Evolutionary conservation across 2,113 vertebrate genomes (phyloP), one percentile per base, ranked within the genome.

Genomic region (Athene noctua): DNA sequence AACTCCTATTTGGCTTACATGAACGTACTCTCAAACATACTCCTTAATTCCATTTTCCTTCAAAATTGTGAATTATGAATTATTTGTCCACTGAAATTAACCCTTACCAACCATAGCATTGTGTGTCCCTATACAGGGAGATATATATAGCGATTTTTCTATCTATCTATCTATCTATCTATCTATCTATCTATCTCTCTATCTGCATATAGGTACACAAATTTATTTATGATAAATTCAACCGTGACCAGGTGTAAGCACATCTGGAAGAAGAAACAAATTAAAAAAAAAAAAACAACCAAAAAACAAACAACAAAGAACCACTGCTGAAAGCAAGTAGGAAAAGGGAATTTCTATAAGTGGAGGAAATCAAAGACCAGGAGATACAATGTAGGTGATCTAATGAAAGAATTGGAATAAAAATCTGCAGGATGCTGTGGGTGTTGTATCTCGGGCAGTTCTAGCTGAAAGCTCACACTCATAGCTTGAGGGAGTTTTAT

Each of bases 141-240:
- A 65, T 13, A 61, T 14, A 26, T 5, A 9, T 3, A 36, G 1
- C 18, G 9, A 52, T 46, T 78, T 82, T 46, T 36, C 0, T n/a
- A 1, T 49, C 0, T n/a, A 21, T 22, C 27, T 36, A 1, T 49
- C 0, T n/a, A 21, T 22, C 27, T 36, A 1, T 49, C 0, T n/a
- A 21, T 22, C 27, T 36, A 40, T 36, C 17, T n/a, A 21, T 22
- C 27, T 36, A 40, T 36, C 17, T n/a, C 1, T 49, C 0, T n/a
- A 21, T 22, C 27, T 36, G 4, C 38, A 42, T 40, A 32, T 12
- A 55, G 12, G 22, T 15, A 18, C 21, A 36, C 11, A 36, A 25
- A 77, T 20, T 4, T 32, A 70, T 51, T 49, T 78, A 30, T 20
- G 14, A 11, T n/a, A 89, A 71, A 75, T 78, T 91, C 7, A 82